These are phyloP conservation scores for Epistrophe grossulariae DNA, from an alignment of 2,888 invertebrate species.

Conservation along the genomic window DNA sequence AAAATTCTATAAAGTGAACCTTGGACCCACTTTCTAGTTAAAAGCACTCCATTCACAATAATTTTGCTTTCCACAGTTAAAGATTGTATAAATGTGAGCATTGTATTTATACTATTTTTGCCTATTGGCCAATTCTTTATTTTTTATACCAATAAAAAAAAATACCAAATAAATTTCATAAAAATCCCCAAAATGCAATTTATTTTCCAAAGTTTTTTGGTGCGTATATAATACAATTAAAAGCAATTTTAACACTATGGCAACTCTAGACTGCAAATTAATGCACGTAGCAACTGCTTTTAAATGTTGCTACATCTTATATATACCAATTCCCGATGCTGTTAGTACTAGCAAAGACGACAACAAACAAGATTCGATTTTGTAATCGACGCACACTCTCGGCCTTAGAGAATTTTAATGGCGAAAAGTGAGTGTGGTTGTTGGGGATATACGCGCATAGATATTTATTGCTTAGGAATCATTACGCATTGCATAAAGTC, in stretches of 20 bases:
- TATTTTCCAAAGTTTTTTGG: no score
- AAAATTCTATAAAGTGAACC: no score
- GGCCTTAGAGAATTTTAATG: slow-evolving; percentile 14
- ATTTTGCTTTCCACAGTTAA: no score
- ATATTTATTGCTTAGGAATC: not conserved
- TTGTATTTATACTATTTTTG: no score
- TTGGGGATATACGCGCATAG: not conserved
- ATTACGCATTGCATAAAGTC: slow-evolving; percentile 28
- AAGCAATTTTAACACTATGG: not conserved
- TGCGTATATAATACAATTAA: no score
- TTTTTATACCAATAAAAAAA: no score
- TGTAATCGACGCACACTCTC: slow-evolving; percentile 49
- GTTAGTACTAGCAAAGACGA: not conserved
- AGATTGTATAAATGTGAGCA: no score
- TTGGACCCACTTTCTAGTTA: no score
- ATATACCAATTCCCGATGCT: not conserved
- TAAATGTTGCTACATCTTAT: slow-evolving; percentile 10
- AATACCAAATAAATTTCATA: no score
- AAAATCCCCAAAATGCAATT: no score
- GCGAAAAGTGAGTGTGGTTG: slow-evolving; percentile 10
- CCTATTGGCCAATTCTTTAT: no score
- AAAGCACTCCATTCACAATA: no score
- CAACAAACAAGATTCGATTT: slow-evolving; percentile 48
- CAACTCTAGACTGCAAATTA: not conserved
- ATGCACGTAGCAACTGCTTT: slow-evolving; percentile 44